Percentiles rank a stretch among this genome's conserved stretches.
These are phyloP conservation scores for Nannoperca australis DNA, from an alignment of 2,797 vertebrate genomes.

Conservation along the genomic window DNA sequence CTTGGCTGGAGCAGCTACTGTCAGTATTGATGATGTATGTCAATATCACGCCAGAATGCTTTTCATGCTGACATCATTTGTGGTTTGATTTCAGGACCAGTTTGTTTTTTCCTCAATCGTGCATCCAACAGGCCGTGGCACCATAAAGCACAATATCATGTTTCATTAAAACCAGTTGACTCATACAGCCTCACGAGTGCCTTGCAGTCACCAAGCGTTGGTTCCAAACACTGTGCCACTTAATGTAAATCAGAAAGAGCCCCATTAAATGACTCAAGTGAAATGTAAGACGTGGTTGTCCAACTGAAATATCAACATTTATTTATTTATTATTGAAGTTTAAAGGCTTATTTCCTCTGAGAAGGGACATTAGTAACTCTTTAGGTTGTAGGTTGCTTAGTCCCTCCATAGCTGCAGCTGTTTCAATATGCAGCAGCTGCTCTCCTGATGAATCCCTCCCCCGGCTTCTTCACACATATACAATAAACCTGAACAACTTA, in stretches of 20 bases:
- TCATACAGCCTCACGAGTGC: neutral
- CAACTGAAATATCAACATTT: neutral
- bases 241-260: neutral
- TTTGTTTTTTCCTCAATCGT: neutral
- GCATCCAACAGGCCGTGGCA: neutral
- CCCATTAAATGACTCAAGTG: conserved; percentile 3
- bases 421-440: conserved; percentile 56
- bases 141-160: neutral
- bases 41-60: neutral
- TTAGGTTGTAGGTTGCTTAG: conserved; percentile 23
- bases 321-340: conserved; percentile 8
- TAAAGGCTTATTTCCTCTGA: neutral
- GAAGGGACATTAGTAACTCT: conserved; percentile 1
- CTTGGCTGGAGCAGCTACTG: conserved; percentile 2
- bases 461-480: conserved; percentile 4
- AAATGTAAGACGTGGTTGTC: neutral
- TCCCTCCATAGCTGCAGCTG: conserved; percentile 47
- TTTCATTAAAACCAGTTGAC: conserved; percentile 12
- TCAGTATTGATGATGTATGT: neutral
- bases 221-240: neutral
- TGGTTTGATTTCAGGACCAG: neutral
- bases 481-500: conserved; percentile 20
- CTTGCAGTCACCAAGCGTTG: neutral
- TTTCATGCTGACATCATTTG: conserved; percentile 5
- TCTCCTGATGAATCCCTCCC: conserved; percentile 14